Conservation (phyloP, 35 echinoderm and acorn worm genomes). For the Apostichopus californicus region DNA sequence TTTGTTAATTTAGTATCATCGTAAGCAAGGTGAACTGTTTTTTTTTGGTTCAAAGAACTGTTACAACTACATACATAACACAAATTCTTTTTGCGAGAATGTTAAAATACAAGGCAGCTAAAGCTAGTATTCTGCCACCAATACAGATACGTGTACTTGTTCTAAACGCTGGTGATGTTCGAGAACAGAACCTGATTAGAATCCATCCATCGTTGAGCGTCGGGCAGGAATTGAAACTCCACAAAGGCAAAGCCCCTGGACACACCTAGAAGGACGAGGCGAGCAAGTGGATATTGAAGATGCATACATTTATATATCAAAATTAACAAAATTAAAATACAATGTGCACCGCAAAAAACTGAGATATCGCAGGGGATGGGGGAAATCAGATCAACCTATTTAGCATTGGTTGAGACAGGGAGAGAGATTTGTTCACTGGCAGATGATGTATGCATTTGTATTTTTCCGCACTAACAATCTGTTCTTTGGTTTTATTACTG, state of each 20-base stretch:
- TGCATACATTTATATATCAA: constrained; percentile 24
- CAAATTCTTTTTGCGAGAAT: neutral
- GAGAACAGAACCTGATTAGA: constrained; percentile 98
- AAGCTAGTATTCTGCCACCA: constrained; percentile 37
- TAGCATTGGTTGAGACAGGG: neutral
- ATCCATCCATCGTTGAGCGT: constrained; percentile 99
- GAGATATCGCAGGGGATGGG: neutral
- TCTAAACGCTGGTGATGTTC: constrained; percentile 47
- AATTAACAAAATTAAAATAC: constrained; percentile 34
- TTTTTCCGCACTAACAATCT: neutral
- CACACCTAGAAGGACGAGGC: constrained; percentile 85
- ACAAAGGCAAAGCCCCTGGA: constrained; percentile 99
- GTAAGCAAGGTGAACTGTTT: no score
- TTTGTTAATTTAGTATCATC: no score
- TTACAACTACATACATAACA: constrained; percentile 15
- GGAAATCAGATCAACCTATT: neutral
- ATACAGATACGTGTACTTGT: constrained; percentile 63
- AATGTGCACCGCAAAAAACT: constrained; percentile 47
- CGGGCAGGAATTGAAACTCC: constrained; percentile 99
- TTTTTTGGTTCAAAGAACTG: no score
- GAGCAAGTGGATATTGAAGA: constrained; percentile 58
- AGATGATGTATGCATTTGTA: neutral
- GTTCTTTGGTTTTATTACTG: neutral
- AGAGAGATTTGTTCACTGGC: constrained; percentile 51
- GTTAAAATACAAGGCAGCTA: constrained; percentile 2